Evolutionary conservation across 1,140 invertebrate species (phyloP), one percentile per base, ranked within the genome.

Genomic region (Rhyacophila brunnea): DNA sequence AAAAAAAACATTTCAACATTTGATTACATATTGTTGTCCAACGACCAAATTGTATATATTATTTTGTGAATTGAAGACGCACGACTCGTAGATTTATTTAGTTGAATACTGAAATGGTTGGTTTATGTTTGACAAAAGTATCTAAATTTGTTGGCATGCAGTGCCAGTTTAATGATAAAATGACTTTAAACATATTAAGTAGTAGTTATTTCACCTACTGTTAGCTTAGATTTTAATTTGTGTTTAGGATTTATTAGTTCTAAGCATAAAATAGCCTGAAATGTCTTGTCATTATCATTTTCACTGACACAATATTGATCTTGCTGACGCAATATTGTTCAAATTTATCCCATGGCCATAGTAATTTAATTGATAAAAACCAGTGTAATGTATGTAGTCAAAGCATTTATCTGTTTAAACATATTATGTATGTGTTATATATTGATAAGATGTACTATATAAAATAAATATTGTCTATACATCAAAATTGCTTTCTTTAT

Each of bases 401-500:
- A 53, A 60, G 58, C 62, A 64, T 64, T 58, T 64, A 65, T 61
- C 35, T 55, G 17, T 57, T 28, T 64, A 64, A 43, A 52, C 42
- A 34, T 57, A 51, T 58, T 50, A 47, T 55, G 48, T 59, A 58
- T 58, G 14, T 61, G 42, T 61, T 55, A 55, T 36, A 58, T 51
- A 51, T 42, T 43, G 34, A 40, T 61, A 58, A 48, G 53, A 52
- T 60, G 54, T 61, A 58, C 32, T 51, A 43, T 64, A 65, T 20
- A 57, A 60, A 65, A 58, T 61, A 65, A 65, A 61, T 49, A 34
- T 59, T 65, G 63, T 65, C 60, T 65, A 65, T 61, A 65, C 60
- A 58, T 58, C 55, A 42, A 50, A n/a, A 23, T 38, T 55, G 23
- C 36, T 46, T 55, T 45, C 34, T 20, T 55, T 55, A 40, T 28